Percentiles rank a stretch among this genome's conserved stretches.
phyloP scores from a whole-genome alignment of 2,888 invertebrate genomes.

The Aproaerema taeniolella region DNA sequence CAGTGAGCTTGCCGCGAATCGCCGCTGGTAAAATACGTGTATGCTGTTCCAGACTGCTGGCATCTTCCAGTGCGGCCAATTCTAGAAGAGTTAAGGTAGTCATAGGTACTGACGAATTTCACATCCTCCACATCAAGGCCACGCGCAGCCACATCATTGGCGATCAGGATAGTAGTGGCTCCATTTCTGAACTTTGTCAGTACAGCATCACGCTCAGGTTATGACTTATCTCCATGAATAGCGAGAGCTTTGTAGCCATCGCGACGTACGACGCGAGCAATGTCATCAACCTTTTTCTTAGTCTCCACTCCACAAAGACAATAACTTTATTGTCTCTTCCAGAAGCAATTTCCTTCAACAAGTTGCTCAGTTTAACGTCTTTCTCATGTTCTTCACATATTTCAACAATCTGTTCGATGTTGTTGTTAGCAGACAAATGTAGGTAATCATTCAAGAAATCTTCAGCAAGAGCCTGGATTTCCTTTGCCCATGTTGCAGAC shows the following conservation, averaged over 20 bases:
- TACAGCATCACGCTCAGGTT: conserved; percentile 95
- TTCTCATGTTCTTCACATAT: conserved; percentile 95
- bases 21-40: conserved; percentile 96
- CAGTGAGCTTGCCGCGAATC: conserved; percentile 96
- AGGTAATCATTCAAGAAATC: conserved; percentile 96
- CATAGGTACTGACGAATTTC: conserved; percentile 98
- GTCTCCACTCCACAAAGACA: conserved; percentile 99
- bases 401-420: conserved; percentile 96
- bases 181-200: conserved; percentile 91
- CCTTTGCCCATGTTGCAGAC: conserved; percentile 99
- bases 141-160: conserved; percentile 96
- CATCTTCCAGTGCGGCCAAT: conserved; percentile 94
- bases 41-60: conserved; percentile 95
- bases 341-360: conserved; percentile 88
- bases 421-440: conserved; percentile 96
- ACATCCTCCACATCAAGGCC: conserved; percentile 96
- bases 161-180: conserved; percentile 92
- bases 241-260: conserved; percentile 89
- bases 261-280: conserved; percentile 91
- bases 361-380: conserved; percentile 83
- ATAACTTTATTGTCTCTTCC: conserved; percentile 95
- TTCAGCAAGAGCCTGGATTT: conserved; percentile 96
- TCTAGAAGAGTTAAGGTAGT: conserved; percentile 97
- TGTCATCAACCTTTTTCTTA: conserved; percentile 96
- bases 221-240: conserved; percentile 98